Evolutionary conservation across 1,140 invertebrate genomes (phyloP).

Genomic region (Lordiphosa collinella): DNA sequence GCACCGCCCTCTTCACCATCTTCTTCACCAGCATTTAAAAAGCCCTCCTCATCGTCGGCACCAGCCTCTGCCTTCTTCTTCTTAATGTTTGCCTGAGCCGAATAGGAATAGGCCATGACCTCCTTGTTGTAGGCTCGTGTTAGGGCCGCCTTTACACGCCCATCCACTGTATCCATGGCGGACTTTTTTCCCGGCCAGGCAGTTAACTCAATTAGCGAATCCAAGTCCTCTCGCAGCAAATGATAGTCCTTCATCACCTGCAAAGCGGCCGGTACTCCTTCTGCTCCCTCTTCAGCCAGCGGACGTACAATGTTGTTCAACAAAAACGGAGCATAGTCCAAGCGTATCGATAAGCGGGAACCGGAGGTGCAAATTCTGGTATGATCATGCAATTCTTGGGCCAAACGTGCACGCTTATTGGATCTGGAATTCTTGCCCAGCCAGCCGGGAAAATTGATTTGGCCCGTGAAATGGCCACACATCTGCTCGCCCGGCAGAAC

Average conservation of each 20-base stretch:
- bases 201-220: constrained; percentile 91
- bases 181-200: constrained; percentile 90
- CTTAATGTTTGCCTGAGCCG: constrained; percentile 82
- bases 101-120: constrained; percentile 86
- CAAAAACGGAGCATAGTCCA: constrained; percentile 91
- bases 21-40: constrained; percentile 60
- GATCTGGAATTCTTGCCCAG: constrained; percentile 95
- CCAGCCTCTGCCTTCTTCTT: constrained; percentile 81
- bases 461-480: constrained; percentile 87
- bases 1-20: constrained; percentile 69
- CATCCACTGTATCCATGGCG: constrained; percentile 87
- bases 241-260: constrained; percentile 90
- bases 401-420: constrained; percentile 90
- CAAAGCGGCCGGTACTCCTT: constrained; percentile 88
- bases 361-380: constrained; percentile 89
- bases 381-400: constrained; percentile 90
- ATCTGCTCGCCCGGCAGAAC: constrained; percentile 93
- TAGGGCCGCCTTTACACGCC: constrained; percentile 95
- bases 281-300: constrained; percentile 84
- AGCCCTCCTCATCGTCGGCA: constrained; percentile 61
- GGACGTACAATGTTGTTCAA: constrained; percentile 87
- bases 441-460: constrained; percentile 96
- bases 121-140: constrained; percentile 95
- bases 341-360: constrained; percentile 87
- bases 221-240: constrained; percentile 93